Evolutionary conservation across 2,797 vertebrate genomes (phyloP).

Genomic region (Liasis olivaceus): DNA sequence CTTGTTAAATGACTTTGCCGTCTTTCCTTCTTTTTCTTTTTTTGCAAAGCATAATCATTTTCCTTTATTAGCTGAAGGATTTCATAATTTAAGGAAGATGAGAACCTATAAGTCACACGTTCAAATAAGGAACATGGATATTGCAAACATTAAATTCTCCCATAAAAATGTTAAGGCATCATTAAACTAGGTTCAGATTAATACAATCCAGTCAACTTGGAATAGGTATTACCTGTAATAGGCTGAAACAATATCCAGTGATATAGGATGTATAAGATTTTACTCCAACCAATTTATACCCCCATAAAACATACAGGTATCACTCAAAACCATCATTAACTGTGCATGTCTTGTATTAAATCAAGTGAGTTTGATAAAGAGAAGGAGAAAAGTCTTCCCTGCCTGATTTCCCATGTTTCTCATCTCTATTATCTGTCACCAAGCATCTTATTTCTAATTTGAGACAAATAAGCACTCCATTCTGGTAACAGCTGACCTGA

Average conservation of each 20-base stretch:
- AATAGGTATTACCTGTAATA: constrained; percentile 78
- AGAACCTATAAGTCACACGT: constrained; percentile 84
- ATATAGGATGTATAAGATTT: constrained; percentile 77
- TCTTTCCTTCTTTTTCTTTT: constrained; percentile 66
- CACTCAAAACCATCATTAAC: constrained; percentile 76
- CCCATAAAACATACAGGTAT: constrained; percentile 81
- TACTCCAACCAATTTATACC: constrained; percentile 79
- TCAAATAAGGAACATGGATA: constrained; percentile 83
- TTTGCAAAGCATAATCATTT: constrained; percentile 82
- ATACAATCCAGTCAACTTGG: constrained; percentile 82
- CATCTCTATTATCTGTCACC: constrained; percentile 65
- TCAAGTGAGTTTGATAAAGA: constrained; percentile 65
- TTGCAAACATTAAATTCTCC: constrained; percentile 82
- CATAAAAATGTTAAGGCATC: constrained; percentile 85
- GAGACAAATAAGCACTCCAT: constrained; percentile 72
- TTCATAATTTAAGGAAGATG: constrained; percentile 84
- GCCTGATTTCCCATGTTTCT: constrained; percentile 45
- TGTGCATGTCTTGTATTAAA: constrained; percentile 72
- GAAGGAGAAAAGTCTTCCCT: constrained; percentile 44
- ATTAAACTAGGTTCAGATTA: constrained; percentile 84
- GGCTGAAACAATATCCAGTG: constrained; percentile 79
- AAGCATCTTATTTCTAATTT: constrained; percentile 58
- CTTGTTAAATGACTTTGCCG: constrained; percentile 82
- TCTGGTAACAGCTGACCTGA: constrained; percentile 67
- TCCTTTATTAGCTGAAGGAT: constrained; percentile 83